These are phyloP conservation scores for Apogon hyalosoma DNA, from an alignment of 2,797 vertebrate genomes.

Conservation along the genomic window DNA sequence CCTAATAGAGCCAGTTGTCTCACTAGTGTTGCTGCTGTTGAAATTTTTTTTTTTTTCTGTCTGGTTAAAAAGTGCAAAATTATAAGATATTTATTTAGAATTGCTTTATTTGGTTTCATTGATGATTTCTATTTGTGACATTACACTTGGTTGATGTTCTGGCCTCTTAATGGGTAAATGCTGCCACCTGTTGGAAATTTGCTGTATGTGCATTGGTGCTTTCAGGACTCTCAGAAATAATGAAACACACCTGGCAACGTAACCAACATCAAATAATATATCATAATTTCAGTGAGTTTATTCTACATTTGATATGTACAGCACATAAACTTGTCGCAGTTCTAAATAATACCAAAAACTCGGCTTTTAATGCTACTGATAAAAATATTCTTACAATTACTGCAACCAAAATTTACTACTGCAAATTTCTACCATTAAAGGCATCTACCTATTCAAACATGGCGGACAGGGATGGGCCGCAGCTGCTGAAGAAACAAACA, in stretches of 20 bases:
- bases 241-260: background rate
- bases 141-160: background rate
- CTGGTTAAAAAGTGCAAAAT: background rate
- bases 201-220: slow-evolving; percentile 38
- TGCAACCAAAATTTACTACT: slow-evolving; percentile 26
- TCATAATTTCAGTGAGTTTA: no score
- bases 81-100: no score
- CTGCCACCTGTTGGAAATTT: slow-evolving; percentile 58
- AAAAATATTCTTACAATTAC: no score
- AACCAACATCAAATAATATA: no score
- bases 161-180: slow-evolving; percentile 13
- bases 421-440: slow-evolving; percentile 22
- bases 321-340: no score
- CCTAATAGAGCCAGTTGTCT: slow-evolving; percentile 24
- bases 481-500: slow-evolving; percentile 64
- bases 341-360: no score
- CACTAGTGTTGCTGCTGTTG: slow-evolving; percentile 22
- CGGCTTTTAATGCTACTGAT: no score
- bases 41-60: background rate
- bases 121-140: background rate
- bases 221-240: slow-evolving; percentile 25
- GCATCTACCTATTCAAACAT: slow-evolving; percentile 78
- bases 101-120: background rate
- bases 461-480: slow-evolving; percentile 93
- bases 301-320: no score